Percentiles rank a stretch among this genome's conserved stretches.
Conservation (phyloP, 2,888 invertebrate genomes). For the Agrochola lychnidis region DNA sequence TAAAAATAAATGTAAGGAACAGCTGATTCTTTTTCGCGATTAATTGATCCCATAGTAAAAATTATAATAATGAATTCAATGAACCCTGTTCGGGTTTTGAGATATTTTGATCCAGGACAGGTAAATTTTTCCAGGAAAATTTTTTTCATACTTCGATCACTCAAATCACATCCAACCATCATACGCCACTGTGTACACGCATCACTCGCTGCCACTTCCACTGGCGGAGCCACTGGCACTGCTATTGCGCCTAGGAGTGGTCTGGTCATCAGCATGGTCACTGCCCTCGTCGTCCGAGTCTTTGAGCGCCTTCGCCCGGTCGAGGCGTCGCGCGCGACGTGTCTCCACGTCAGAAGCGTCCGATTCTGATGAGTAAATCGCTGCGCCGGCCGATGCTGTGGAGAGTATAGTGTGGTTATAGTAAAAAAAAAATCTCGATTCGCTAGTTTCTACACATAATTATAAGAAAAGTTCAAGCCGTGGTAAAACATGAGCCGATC, state of each 20-base stretch:
- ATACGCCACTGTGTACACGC: not conserved
- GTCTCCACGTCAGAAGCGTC: slow-evolving; percentile 96
- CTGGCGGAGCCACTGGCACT: slow-evolving; percentile 75
- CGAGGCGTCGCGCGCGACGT: slow-evolving; percentile 92
- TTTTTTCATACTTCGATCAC: not conserved
- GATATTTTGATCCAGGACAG: not conserved
- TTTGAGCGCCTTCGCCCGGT: slow-evolving; percentile 94
- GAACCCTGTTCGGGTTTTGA: not conserved
- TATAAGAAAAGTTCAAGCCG: too few relatives aligned
- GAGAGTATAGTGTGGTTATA: not conserved
- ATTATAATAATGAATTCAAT: not conserved
- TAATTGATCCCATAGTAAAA: not conserved
- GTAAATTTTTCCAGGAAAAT: not conserved
- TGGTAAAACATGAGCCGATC: too few relatives aligned
- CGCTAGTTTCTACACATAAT: too few relatives aligned
- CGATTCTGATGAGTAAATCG: slow-evolving; percentile 97
- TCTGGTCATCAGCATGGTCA: slow-evolving; percentile 70
- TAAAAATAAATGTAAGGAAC: not conserved
- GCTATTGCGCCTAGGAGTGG: slow-evolving; percentile 57
- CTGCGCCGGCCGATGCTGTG: slow-evolving; percentile 89
- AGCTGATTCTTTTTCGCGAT: not conserved
- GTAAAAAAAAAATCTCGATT: not conserved
- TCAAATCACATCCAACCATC: not conserved
- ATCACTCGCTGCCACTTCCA: slow-evolving; percentile 68
- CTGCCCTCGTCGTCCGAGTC: slow-evolving; percentile 93